These are phyloP conservation scores for Epicampocera succincta DNA, from an alignment of 2,888 invertebrate species.

Conservation along the genomic window DNA sequence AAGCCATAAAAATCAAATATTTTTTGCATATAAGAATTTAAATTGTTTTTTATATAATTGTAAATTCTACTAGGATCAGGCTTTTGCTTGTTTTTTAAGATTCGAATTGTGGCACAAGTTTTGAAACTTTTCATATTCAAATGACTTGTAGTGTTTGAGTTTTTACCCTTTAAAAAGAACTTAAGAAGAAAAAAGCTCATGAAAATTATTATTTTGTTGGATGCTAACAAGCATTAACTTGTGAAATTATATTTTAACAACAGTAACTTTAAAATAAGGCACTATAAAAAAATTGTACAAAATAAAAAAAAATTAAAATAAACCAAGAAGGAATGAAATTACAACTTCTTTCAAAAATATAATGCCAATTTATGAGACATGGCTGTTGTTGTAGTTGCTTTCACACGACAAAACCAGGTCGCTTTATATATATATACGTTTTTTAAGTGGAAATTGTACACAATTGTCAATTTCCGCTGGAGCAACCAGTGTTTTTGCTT, in stretches of 20 bases:
- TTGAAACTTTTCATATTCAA: conserved; percentile 25
- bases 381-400: conserved; percentile 38
- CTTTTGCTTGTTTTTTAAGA: too few species aligned
- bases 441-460: too few species aligned
- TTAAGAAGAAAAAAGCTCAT: conserved; percentile 17
- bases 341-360: conserved; percentile 67
- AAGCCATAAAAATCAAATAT: too few species aligned
- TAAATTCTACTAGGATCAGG: too few species aligned
- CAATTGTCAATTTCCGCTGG: too few species aligned
- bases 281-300: conserved; percentile 54
- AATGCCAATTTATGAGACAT: conserved; percentile 71
- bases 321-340: conserved; percentile 26
- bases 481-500: too few species aligned
- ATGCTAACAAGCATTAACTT: conserved; percentile 39
- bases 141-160: neutral
- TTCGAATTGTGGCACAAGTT: too few species aligned
- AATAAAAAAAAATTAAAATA: neutral
- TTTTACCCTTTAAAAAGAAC: neutral
- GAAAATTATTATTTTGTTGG: conserved; percentile 42
- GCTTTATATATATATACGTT: neutral
- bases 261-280: conserved; percentile 69
- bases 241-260: conserved; percentile 69
- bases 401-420: conserved; percentile 46
- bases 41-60: too few species aligned
- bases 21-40: too few species aligned